Evolutionary conservation across 1,140 invertebrate genomes (phyloP).

Genomic region (Pararge aegeria): DNA sequence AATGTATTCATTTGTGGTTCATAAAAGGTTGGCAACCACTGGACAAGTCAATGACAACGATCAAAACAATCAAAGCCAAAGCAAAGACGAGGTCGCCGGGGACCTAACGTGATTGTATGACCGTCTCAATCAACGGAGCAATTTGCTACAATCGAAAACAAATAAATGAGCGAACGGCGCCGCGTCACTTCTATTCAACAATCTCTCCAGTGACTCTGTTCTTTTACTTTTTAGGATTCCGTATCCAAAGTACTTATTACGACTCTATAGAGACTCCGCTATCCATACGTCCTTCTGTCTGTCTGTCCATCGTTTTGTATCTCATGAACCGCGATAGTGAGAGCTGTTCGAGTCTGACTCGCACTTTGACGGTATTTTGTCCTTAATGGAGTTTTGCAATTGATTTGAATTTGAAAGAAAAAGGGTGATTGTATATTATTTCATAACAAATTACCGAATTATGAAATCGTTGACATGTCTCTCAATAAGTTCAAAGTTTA

Average conservation of each 20-base stretch:
- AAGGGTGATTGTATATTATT: too few relatives aligned
- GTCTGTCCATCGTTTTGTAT: too few relatives aligned
- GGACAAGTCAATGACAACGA: not conserved
- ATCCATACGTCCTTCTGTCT: too few relatives aligned
- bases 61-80: constrained; percentile 28
- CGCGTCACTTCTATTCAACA: constrained; percentile 43
- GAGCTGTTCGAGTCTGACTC: too few relatives aligned
- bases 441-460: too few relatives aligned
- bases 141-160: constrained; percentile 67
- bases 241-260: not conserved
- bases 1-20: not conserved
- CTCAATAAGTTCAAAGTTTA: too few relatives aligned
- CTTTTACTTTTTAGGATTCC: constrained; percentile 11
- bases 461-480: too few relatives aligned
- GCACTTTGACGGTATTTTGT: too few relatives aligned
- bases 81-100: constrained; percentile 39
- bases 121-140: constrained; percentile 58
- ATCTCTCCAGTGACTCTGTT: constrained; percentile 15
- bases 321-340: too few relatives aligned
- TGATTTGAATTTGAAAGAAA: too few relatives aligned
- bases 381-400: too few relatives aligned
- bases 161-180: constrained; percentile 47
- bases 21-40: not conserved
- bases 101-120: constrained; percentile 48
- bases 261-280: too few relatives aligned